Base-by-base conservation (phyloP, 2,888 invertebrate genomes). In the Caenorhabditis sp. region DNA sequence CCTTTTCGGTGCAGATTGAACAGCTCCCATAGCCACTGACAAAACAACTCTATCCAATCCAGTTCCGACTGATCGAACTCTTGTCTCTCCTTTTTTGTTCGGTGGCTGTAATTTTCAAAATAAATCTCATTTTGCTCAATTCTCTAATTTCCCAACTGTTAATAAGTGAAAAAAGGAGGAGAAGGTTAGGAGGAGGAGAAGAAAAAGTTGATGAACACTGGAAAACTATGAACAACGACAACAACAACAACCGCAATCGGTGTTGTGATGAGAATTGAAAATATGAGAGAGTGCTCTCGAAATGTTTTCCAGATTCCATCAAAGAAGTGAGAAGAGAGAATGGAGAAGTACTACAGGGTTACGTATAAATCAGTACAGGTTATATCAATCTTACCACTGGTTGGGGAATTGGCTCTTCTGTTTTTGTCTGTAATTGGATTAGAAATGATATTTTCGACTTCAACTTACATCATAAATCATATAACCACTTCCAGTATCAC, bases 11-110 rank as follows among this genome's bases (percentile, higher is more conserved):
- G 12, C 1, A 8, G 50, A 10, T 21, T 61, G 1, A 3, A 61
- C 19, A 3, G 17, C 37, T 12, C 81, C 79, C 70, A 81, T 75
- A 1, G 82, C 82, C 43, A 84, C 82, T 6, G 83, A 81, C 0
- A 85, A 66, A 2, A 84, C 84, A 23, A 85, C 76, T 58, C 79
- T 75, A 67, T 85, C 85, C 43, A 85, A 54, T 53, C 84, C 83
- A 5, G 81, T 82, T 21, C 81, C 82, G 5, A 82, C 75, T 21
- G 77, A 76, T 31, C 81, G 67, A 0, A 76, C 67, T 12, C 76
- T 63, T 37, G 67, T 62, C 43, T 76, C 76, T 26, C 77, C 78
- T 36, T 68, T 69, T 53, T 77, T 77, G 70, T 73, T 66, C 12
- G 63, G 65, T 8, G 65, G 54, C 72, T 76, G 69, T 26, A 76